Conservation (phyloP, 1,140 invertebrate genomes). For the Triops cancriformis region DNA sequence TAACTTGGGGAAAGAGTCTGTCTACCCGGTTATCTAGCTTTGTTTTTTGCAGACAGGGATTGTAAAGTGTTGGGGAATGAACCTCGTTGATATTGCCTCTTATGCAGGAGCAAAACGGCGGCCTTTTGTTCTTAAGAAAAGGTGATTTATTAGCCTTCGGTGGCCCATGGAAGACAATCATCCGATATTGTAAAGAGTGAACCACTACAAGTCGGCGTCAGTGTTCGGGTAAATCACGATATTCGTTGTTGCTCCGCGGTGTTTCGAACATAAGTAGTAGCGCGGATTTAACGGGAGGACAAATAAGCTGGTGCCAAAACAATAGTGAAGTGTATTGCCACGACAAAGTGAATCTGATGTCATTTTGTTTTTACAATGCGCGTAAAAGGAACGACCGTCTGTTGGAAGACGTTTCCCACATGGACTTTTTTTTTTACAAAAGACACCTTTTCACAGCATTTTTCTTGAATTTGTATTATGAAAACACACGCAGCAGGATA, state of each 20-base stretch:
- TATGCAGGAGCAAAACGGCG: background rate
- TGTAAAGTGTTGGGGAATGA: background rate
- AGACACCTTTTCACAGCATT: background rate
- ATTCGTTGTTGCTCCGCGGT: background rate
- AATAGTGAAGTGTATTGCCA: background rate
- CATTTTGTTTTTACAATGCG: background rate
- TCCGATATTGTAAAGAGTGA: no score
- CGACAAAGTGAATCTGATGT: background rate
- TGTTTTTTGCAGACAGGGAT: background rate
- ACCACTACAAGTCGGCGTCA: no score
- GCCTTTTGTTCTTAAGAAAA: background rate
- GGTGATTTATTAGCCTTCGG: no score
- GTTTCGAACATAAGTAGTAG: background rate
- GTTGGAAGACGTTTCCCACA: background rate
- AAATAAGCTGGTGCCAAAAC: constrained; percentile 2
- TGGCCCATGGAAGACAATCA: no score
- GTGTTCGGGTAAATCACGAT: no score
- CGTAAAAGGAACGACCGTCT: background rate
- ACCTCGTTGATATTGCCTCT: no score
- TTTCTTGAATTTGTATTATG: background rate
- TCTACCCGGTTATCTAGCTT: background rate
- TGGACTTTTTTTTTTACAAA: background rate
- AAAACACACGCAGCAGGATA: background rate
- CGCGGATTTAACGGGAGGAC: background rate
- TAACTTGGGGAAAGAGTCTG: background rate